Evolutionary conservation across 2,797 vertebrate genomes (phyloP).

Genomic region (Capromys pilorides): DNA sequence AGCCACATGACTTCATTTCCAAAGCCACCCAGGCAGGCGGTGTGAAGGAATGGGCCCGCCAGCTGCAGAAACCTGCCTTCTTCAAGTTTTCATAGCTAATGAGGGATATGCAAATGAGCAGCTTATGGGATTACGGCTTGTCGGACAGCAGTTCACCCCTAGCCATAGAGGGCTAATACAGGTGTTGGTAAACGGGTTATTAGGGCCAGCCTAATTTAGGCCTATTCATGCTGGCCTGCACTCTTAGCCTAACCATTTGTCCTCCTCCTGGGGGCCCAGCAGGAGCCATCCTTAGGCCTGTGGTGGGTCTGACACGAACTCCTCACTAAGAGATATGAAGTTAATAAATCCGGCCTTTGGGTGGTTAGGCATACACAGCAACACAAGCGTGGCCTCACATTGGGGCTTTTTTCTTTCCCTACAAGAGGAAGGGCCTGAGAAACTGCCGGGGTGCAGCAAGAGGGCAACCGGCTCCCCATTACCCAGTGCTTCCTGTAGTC

Average conservation of each 20-base stretch:
- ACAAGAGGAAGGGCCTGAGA: constrained; percentile 80
- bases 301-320: constrained; percentile 92
- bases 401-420: neutral
- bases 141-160: constrained; percentile 90
- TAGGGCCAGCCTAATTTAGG: constrained; percentile 91
- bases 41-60: constrained; percentile 87
- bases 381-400: neutral
- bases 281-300: constrained; percentile 90
- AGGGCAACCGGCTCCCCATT: constrained; percentile 39
- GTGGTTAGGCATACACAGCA: constrained; percentile 69
- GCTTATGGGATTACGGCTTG: constrained; percentile 97
- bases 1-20: constrained; percentile 89
- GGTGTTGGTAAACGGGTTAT: constrained; percentile 96
- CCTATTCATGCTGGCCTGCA: constrained; percentile 89
- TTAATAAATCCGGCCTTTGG: constrained; percentile 80
- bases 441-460: constrained; percentile 38
- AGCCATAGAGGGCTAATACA: constrained; percentile 93
- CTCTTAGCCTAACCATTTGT: constrained; percentile 89
- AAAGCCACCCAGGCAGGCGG: constrained; percentile 95
- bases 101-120: constrained; percentile 94
- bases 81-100: constrained; percentile 90
- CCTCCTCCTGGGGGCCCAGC: constrained; percentile 88
- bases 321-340: constrained; percentile 80
- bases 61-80: constrained; percentile 85
- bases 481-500: constrained; percentile 59